phyloP scores from a whole-genome alignment of 2,113 vertebrate species.

The Macroglossus sobrinus region DNA sequence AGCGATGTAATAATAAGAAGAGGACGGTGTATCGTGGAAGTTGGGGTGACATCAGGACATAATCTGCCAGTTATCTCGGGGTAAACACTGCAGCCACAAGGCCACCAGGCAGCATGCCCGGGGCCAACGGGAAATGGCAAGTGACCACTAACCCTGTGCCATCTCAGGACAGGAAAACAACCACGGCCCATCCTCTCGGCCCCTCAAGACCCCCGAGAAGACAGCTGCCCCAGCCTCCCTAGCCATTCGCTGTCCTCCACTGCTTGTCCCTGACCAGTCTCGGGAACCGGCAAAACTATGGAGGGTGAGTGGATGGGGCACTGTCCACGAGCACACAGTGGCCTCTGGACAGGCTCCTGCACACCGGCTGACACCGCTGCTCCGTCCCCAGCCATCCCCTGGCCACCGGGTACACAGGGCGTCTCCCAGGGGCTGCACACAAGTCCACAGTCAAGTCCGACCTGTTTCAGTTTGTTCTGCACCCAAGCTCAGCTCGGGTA shows the following conservation, averaged over 20 bases:
- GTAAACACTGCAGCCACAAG: too few relatives aligned
- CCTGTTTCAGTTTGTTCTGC: neutral
- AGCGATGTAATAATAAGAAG: too few relatives aligned
- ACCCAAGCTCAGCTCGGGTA: neutral
- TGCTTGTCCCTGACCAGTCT: fast-evolving
- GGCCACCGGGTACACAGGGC: too few relatives aligned
- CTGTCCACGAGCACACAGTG: neutral
- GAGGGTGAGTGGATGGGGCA: neutral
- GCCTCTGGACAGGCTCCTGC: neutral
- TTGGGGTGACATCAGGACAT: too few relatives aligned
- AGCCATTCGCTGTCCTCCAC: neutral
- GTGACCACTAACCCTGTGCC: too few relatives aligned
- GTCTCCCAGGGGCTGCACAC: neutral
- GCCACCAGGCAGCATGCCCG: too few relatives aligned
- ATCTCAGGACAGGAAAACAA: too few relatives aligned
- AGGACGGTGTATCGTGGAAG: too few relatives aligned
- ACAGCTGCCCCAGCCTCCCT: too few relatives aligned
- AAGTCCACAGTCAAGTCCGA: neutral
- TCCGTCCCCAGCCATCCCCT: neutral
- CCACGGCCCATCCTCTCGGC: neutral
- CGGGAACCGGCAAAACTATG: neutral
- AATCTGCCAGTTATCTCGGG: too few relatives aligned
- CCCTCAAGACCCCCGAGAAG: too few relatives aligned
- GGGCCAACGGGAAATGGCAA: too few relatives aligned
- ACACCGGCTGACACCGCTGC: neutral